Base-by-base conservation (phyloP, 2,113 vertebrate genomes). In the Corvus cornix region DNA sequence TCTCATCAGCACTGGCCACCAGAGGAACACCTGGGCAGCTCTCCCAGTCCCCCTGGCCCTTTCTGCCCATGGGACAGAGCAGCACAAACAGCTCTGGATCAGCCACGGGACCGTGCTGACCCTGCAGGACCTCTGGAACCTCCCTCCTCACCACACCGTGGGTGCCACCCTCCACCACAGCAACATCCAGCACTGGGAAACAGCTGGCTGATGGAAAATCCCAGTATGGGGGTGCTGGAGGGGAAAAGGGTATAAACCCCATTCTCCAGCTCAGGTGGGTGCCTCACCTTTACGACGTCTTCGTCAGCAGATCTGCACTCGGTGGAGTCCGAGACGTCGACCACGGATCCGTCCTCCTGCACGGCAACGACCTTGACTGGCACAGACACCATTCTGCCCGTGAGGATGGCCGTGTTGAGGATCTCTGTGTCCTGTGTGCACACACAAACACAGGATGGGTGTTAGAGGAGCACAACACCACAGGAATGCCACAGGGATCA, bases 361-460 rank as follows among this genome's bases (percentile, higher is more conserved):
- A 98, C 97, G 0, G 96, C 98, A 7, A 98, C 96, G 0, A 98
- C 98, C 95, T 97, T 98, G 81, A 98, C 96, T 0, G 98, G 98
- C 28, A 98, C 96, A 0, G 97, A 89, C 51, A 98, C 97, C 0
- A 64, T 90, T 26, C 96, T 98, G 33, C 98, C 98, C 0, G 98
- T 98, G 76, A 98, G 97, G 27, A 98, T 93, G 86, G 98, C 98
- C 0, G 97, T 98, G 96, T 98, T 98, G 17, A 98, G 93, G 62
- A 98, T 84, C 10, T 98, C 98, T 0, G 96, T 97, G 83, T 98
- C 98, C 98, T 98, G 94, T 15, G 60, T 2, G 80, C 59, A 91
- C 60, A 92, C 53, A 91, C 46, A 89, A 14, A 87, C 1, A 6
- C 46, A 1, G 53, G 5, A 2, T 0, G 4, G 17, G 1, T 0